Evolutionary conservation across 2,888 invertebrate genomes (phyloP).

Genomic region (Laspeyria flexula): DNA sequence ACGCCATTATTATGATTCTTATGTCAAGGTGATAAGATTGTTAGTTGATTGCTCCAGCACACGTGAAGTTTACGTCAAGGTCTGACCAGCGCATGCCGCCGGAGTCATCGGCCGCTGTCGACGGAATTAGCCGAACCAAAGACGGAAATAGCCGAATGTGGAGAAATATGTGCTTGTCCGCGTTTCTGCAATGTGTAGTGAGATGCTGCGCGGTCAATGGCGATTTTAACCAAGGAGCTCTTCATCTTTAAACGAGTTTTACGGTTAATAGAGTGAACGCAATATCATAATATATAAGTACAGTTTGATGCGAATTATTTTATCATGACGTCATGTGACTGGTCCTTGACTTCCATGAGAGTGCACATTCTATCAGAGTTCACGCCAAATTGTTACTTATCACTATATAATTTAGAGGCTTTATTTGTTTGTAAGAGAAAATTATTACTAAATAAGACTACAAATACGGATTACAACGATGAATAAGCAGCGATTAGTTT

Average conservation of each 20-base stretch:
- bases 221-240: conserved; percentile 41
- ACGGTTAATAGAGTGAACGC: conserved; percentile 19
- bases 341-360: background rate
- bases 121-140: conserved; percentile 78
- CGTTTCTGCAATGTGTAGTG: conserved; percentile 68
- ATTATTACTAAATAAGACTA: no score
- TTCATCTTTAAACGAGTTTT: conserved; percentile 27
- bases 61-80: conserved; percentile 66
- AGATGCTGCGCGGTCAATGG: conserved; percentile 58
- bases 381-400: background rate
- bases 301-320: background rate
- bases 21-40: conserved; percentile 48
- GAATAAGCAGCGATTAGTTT: no score
- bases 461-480: no score
- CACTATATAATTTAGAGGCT: background rate
- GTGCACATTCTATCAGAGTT: background rate
- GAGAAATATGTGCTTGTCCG: conserved; percentile 70
- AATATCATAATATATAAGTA: conserved; percentile 10
- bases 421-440: no score
- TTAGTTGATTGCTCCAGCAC: conserved; percentile 52
- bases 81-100: conserved; percentile 71
- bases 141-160: conserved; percentile 81
- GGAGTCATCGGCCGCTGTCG: conserved; percentile 81
- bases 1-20: conserved; percentile 23
- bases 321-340: background rate